A percentile compares a stretch with the other conserved stretches of the same genome.
phyloP scores from a whole-genome alignment of 2,797 vertebrate species.

The Cossypha niveicapilla region DNA sequence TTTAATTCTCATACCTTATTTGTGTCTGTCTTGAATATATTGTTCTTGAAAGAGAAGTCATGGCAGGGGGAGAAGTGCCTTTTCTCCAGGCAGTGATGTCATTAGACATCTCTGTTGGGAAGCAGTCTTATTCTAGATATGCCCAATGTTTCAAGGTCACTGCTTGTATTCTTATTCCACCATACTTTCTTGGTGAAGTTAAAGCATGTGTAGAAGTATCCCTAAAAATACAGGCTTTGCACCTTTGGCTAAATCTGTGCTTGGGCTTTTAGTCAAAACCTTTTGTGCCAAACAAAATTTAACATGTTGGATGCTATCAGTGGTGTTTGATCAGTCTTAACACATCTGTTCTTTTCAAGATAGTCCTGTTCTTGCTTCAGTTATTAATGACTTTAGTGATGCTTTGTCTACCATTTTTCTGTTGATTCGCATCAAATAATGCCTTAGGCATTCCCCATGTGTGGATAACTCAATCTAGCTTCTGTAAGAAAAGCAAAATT shows the following conservation, averaged over 20 bases:
- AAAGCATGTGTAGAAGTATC: not conserved
- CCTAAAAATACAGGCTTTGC: not conserved
- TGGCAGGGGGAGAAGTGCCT: not conserved
- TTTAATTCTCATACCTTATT: not conserved
- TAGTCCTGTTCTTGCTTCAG: not conserved
- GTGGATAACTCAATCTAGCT: not conserved
- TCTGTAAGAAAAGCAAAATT: not conserved
- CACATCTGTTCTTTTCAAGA: not conserved
- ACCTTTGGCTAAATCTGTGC: not conserved
- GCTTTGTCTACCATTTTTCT: not conserved
- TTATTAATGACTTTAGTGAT: not conserved
- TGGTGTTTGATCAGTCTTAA: not conserved
- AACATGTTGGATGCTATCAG: not conserved
- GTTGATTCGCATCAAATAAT: not conserved
- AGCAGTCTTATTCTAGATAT: not conserved
- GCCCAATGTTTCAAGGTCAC: not conserved
- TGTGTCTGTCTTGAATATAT: not conserved
- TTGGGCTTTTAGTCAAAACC: not conserved
- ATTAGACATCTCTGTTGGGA: not conserved
- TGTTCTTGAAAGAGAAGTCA: not conserved
- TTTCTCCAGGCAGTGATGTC: not conserved
- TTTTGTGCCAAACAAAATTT: not conserved
- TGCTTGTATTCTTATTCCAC: not conserved
- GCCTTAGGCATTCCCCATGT: not conserved
- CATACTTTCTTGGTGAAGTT: not conserved